A percentile compares a stretch with the other conserved stretches of the same genome.
Evolutionary conservation across 2,113 vertebrate genomes (phyloP).

Genomic region (Chaetodon auriga): DNA sequence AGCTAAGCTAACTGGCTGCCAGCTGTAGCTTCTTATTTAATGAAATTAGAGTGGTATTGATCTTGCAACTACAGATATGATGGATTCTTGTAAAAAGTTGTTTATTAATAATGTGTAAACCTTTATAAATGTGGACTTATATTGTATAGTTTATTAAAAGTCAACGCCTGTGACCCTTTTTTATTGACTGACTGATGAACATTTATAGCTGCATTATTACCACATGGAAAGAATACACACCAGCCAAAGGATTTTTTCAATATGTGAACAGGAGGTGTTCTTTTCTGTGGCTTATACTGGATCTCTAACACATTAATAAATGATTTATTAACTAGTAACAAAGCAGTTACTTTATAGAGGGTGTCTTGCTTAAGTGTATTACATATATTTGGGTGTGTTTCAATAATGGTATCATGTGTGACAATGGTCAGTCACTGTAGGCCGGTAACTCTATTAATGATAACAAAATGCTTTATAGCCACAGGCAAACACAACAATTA

Average conservation of each 20-base stretch:
- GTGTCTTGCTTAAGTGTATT: background rate
- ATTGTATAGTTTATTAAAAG: too few species aligned
- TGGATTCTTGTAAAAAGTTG: background rate
- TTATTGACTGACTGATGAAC: background rate
- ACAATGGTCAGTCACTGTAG: background rate
- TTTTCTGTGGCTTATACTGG: background rate
- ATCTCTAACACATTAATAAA: background rate
- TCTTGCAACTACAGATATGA: background rate
- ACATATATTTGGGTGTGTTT: background rate
- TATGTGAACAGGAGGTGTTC: background rate
- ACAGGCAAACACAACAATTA: slow-evolving; percentile 34
- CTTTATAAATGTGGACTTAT: background rate
- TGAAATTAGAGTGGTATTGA: background rate
- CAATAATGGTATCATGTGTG: background rate
- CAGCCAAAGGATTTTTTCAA: background rate
- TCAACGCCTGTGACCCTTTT: background rate
- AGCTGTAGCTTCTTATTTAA: background rate
- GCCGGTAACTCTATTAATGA: background rate
- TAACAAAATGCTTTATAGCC: background rate
- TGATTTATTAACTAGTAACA: background rate
- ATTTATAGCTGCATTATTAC: background rate
- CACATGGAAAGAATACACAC: background rate
- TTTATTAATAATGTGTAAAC: background rate
- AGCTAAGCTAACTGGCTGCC: background rate
- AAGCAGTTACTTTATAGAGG: background rate